These are phyloP conservation scores for Drosophila suzukii DNA, from an alignment of 1,140 invertebrate species.

Conservation along the genomic window DNA sequence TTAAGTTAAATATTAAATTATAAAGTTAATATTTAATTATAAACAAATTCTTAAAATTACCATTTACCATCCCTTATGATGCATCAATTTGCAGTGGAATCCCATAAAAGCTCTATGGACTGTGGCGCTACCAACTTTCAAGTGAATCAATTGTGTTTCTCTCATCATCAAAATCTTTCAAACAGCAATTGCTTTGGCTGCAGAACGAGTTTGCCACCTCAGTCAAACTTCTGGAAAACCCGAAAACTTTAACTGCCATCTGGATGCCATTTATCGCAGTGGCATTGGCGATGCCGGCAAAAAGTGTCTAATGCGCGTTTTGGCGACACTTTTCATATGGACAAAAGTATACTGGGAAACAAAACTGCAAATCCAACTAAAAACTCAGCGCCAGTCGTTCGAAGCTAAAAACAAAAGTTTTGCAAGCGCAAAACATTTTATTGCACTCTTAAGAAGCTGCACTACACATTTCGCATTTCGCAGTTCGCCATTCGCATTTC, in stretches of 20 bases:
- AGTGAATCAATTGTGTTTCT: conserved; percentile 47
- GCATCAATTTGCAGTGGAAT: background rate
- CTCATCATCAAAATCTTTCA: conserved; percentile 53
- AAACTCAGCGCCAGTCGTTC: conserved; percentile 61
- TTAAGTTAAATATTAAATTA: too few species aligned
- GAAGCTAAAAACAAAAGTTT: conserved; percentile 69
- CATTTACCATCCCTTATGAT: too few species aligned
- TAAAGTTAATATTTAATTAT: background rate
- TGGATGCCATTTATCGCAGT: conserved; percentile 62
- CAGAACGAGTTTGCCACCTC: conserved; percentile 36
- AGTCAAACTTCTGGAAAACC: conserved; percentile 21
- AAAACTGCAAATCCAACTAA: conserved; percentile 70
- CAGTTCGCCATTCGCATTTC: conserved; percentile 61
- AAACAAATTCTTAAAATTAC: too few species aligned
- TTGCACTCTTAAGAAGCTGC: conserved; percentile 70
- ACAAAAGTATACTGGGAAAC: conserved; percentile 37
- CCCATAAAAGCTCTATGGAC: background rate
- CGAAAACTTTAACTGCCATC: conserved; percentile 59
- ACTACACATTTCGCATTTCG: conserved; percentile 59
- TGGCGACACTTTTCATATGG: conserved; percentile 57
- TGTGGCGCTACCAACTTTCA: conserved; percentile 6
- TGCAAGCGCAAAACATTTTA: conserved; percentile 73
- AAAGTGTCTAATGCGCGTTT: conserved; percentile 61
- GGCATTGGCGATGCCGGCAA: conserved; percentile 19
- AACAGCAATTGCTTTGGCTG: conserved; percentile 45